Percentiles rank a stretch among this genome's conserved stretches.
These are phyloP conservation scores for Atta colombica DNA, from an alignment of 1,140 invertebrate species.

Conservation along the genomic window DNA sequence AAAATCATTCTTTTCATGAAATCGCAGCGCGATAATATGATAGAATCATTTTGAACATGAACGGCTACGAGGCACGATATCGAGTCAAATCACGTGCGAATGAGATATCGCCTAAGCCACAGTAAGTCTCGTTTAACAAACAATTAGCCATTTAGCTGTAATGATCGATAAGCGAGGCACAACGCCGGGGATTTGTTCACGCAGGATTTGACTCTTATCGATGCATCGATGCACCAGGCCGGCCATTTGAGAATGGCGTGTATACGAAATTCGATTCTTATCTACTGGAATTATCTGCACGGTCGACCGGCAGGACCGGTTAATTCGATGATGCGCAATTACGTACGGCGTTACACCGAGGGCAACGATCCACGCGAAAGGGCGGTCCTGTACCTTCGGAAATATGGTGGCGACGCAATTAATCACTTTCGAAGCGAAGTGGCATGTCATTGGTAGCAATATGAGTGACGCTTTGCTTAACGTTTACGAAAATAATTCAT, in stretches of 20 bases:
- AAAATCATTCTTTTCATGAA: too few species aligned
- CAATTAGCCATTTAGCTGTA: constrained; percentile 53
- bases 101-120: constrained; percentile 10
- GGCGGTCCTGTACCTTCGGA: constrained; percentile 13
- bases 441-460: constrained; percentile 44
- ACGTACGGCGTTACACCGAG: constrained; percentile 21
- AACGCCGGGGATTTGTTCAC: constrained; percentile 42
- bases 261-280: constrained; percentile 60
- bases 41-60: constrained; percentile 18
- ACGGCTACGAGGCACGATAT: neutral
- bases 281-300: constrained; percentile 23
- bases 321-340: constrained; percentile 57
- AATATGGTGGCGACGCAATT: constrained; percentile 43
- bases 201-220: constrained; percentile 54
- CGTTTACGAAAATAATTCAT: constrained; percentile 34
- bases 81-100: constrained; percentile 27
- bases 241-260: constrained; percentile 20
- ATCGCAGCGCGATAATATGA: neutral
- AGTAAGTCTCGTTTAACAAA: constrained; percentile 57
- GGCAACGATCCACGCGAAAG: constrained; percentile 18
- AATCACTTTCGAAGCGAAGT: constrained; percentile 34
- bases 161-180: constrained; percentile 51
- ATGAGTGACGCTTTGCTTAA: constrained; percentile 26
- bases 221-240: constrained; percentile 26
- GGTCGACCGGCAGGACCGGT: neutral